These are phyloP conservation scores for Cydia fagiglandana DNA, from an alignment of 1,140 invertebrate species.

Conservation along the genomic window DNA sequence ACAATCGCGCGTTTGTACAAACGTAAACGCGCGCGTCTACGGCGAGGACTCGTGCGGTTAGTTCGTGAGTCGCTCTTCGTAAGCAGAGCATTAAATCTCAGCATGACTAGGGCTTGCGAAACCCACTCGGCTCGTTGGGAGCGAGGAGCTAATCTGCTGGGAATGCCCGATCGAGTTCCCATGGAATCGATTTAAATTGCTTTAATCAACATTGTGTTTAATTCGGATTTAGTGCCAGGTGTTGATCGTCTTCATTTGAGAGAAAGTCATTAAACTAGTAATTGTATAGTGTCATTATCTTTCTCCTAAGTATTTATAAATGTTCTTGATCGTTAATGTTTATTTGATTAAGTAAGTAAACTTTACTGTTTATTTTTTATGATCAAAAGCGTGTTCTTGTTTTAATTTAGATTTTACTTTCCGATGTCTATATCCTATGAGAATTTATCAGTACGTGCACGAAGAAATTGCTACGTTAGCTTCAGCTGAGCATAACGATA, in stretches of 20 bases:
- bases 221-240: slow-evolving; percentile 17
- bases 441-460: neutral
- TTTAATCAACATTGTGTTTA: slow-evolving; percentile 43
- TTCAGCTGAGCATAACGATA: slow-evolving; percentile 3
- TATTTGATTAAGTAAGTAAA: no score
- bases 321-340: neutral
- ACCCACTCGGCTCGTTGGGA: slow-evolving; percentile 45
- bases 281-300: slow-evolving; percentile 36
- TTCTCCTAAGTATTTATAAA: neutral
- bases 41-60: slow-evolving; percentile 37
- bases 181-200: slow-evolving; percentile 54
- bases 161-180: slow-evolving; percentile 54
- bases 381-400: neutral
- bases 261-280: slow-evolving; percentile 32
- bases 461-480: neutral
- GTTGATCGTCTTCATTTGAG: slow-evolving; percentile 12
- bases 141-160: slow-evolving; percentile 53
- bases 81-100: slow-evolving; percentile 63
- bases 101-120: slow-evolving; percentile 54
- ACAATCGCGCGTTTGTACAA: slow-evolving; percentile 34
- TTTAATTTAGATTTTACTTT: neutral
- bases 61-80: slow-evolving; percentile 51
- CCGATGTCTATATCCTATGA: neutral
- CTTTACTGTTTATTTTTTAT: neutral
- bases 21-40: slow-evolving; percentile 41